Conservation (phyloP, 2,113 vertebrate species). For the Chamaea fasciata region DNA sequence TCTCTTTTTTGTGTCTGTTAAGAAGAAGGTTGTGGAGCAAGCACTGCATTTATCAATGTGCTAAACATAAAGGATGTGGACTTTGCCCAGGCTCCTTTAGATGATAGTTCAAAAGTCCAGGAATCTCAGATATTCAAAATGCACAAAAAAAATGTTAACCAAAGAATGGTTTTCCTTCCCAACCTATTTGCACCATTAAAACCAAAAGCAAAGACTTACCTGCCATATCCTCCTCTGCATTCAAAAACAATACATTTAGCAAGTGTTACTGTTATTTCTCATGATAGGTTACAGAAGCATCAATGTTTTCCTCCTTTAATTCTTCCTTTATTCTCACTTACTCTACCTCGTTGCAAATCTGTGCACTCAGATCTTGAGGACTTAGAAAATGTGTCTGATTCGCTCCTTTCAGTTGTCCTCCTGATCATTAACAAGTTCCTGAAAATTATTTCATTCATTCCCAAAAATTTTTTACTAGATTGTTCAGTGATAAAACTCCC, state of each 20-base stretch:
- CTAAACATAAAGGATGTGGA: background rate
- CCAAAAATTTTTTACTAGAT: background rate
- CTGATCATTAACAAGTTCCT: background rate
- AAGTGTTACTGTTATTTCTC: background rate
- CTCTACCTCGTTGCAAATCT: background rate
- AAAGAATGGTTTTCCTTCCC: background rate
- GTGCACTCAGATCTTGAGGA: background rate
- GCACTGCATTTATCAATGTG: background rate
- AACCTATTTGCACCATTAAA: background rate
- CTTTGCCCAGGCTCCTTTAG: background rate
- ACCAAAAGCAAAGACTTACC: background rate
- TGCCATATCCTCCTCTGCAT: background rate
- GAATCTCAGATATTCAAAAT: background rate
- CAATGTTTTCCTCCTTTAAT: background rate
- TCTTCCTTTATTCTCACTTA: background rate
- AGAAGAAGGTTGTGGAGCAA: background rate
- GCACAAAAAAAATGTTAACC: background rate
- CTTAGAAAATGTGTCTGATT: background rate
- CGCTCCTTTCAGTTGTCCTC: background rate
- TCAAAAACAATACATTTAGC: background rate
- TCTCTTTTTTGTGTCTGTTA: background rate
- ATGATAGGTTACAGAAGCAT: background rate
- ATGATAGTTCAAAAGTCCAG: background rate
- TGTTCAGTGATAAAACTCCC: background rate
- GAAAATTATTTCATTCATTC: background rate